Conservation (phyloP, 1,140 invertebrate species). For the Dendroctonus ponderosae region DNA sequence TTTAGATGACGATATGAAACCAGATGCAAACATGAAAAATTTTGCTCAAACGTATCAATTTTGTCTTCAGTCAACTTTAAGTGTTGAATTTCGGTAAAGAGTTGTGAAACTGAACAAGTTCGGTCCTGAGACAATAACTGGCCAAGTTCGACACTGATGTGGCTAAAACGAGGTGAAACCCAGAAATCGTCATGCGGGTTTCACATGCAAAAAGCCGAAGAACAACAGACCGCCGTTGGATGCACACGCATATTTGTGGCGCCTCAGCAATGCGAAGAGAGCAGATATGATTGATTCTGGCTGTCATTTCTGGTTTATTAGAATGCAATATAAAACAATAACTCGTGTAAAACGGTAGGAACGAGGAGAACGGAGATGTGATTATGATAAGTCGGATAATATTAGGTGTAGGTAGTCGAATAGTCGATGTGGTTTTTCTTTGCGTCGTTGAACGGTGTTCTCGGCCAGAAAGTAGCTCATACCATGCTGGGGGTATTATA, state of each 20-base stretch:
- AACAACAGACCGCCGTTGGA: constrained; percentile 14
- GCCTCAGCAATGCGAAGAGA: constrained; percentile 18
- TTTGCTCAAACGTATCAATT: not conserved
- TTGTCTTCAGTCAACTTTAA: too few relatives aligned
- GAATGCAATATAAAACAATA: constrained; percentile 29
- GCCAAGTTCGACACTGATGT: constrained; percentile 12
- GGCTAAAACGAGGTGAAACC: not conserved
- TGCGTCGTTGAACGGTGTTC: not conserved
- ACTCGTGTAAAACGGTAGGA: constrained; percentile 28
- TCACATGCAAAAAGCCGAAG: constrained; percentile 15
- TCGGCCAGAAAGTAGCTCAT: not conserved
- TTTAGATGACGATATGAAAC: not conserved
- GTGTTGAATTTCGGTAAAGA: not conserved
- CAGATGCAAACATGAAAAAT: not conserved
- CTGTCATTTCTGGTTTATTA: constrained; percentile 30
- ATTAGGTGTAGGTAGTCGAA: constrained; percentile 8
- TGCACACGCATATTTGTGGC: constrained; percentile 24
- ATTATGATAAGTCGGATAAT: constrained; percentile 21
- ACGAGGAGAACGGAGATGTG: constrained; percentile 10
- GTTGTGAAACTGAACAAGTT: not conserved
- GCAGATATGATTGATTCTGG: constrained; percentile 23
- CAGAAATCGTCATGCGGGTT: constrained; percentile 5
- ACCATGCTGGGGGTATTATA: not conserved
- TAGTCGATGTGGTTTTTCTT: constrained; percentile 2
- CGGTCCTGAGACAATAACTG: constrained; percentile 5